Evolutionary conservation across 2,113 vertebrate species (phyloP).

Genomic region (Dryoscopus gambensis): DNA sequence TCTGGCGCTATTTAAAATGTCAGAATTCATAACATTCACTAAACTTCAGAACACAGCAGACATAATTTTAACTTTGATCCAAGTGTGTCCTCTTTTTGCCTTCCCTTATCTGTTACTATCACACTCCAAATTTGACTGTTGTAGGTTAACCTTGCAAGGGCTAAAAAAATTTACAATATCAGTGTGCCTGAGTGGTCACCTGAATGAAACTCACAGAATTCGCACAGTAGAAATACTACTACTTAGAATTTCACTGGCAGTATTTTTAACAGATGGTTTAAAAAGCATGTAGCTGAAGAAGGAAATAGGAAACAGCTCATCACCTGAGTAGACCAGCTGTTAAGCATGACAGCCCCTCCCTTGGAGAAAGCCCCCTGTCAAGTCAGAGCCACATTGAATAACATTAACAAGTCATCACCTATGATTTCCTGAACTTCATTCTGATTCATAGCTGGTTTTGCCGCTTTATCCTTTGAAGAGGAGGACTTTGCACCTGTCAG

Average conservation of each 20-base stretch:
- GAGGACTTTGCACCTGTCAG: conserved; percentile 76
- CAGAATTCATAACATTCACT: conserved; percentile 2
- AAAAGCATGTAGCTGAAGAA: neutral
- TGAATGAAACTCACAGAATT: neutral
- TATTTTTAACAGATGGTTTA: neutral
- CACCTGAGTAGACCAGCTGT: neutral
- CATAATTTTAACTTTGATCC: neutral
- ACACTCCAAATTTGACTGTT: neutral
- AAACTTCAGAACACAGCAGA: neutral
- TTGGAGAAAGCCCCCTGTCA: conserved; percentile 8
- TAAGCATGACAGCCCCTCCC: neutral
- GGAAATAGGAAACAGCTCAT: neutral
- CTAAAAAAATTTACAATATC: neutral
- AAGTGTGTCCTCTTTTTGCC: neutral
- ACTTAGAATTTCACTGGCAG: neutral
- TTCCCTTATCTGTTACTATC: neutral
- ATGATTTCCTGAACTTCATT: conserved; percentile 79
- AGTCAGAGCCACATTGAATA: neutral
- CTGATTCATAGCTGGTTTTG: conserved; percentile 79
- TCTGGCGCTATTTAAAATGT: neutral
- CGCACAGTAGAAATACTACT: neutral
- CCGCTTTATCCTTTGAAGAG: conserved; percentile 74
- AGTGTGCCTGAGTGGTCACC: neutral
- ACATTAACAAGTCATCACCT: conserved; percentile 58
- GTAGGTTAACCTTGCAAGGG: neutral